A percentile compares a stretch with the other conserved stretches of the same genome.
Conservation (phyloP, 2,113 vertebrate species). For the Thryonomys swinderianus region DNA sequence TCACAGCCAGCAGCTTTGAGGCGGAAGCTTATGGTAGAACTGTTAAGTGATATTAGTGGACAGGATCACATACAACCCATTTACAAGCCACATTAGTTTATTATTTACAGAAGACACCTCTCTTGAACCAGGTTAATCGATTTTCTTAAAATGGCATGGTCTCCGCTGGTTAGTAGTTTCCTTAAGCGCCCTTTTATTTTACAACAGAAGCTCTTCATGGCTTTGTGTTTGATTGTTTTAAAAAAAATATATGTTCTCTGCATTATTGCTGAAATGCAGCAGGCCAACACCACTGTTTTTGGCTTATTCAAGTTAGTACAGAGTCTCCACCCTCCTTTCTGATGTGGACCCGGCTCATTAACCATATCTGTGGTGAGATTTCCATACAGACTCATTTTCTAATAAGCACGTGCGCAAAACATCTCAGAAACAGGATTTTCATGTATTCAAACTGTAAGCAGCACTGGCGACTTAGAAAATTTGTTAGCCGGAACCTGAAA, state of each 20-base stretch:
- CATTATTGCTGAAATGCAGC: conserved; percentile 92
- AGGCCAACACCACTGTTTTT: conserved; percentile 90
- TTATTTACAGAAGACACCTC: conserved; percentile 95
- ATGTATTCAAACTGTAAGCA: conserved; percentile 98
- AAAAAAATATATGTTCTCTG: conserved; percentile 80
- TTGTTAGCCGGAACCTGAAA: conserved; percentile 99
- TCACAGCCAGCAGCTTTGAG: conserved; percentile 95
- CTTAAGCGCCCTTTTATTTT: conserved; percentile 89
- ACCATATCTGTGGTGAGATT: conserved; percentile 92
- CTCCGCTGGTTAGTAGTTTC: conserved; percentile 95
- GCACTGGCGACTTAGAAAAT: conserved; percentile 95
- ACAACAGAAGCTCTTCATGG: conserved; percentile 83
- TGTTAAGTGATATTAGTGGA: conserved; percentile 95
- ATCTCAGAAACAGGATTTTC: conserved; percentile 98
- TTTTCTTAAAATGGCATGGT: conserved; percentile 86
- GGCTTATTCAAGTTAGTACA: conserved; percentile 94
- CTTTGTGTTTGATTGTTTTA: conserved; percentile 72
- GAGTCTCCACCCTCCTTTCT: conserved; percentile 89
- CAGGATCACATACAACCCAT: conserved; percentile 91
- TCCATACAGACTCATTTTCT: conserved; percentile 94
- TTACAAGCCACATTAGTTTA: conserved; percentile 98
- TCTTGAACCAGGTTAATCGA: conserved; percentile 89
- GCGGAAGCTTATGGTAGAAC: conserved; percentile 91
- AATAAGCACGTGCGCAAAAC: conserved; percentile 95
- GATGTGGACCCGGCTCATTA: conserved; percentile 91